Evolutionary conservation across 2,797 vertebrate species (phyloP).

Genomic region (Fringilla coelebs): DNA sequence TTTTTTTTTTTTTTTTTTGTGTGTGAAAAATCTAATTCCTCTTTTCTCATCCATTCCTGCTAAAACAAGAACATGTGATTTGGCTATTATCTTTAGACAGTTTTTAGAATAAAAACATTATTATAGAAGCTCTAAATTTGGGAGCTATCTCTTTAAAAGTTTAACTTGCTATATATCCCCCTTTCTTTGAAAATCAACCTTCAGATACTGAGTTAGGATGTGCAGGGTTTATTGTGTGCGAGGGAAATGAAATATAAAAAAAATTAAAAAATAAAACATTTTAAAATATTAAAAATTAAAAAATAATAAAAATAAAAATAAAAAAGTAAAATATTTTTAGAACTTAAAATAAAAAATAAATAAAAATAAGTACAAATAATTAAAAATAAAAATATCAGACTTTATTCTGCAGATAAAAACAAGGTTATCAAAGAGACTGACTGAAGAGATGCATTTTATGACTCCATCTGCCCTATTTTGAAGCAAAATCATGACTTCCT

Average conservation of each 20-base stretch:
- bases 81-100: neutral
- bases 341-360: no score
- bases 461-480: neutral
- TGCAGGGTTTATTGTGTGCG: neutral
- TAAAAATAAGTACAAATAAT: no score
- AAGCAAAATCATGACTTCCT: neutral
- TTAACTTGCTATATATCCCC: neutral
- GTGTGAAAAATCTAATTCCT: neutral
- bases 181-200: neutral
- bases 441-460: neutral
- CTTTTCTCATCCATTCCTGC: neutral
- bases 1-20: neutral
- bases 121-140: neutral
- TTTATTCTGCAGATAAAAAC: neutral
- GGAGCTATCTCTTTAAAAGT: neutral
- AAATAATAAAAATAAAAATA: no score
- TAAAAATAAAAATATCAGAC: no score
- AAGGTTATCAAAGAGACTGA: neutral
- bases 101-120: neutral
- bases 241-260: neutral
- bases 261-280: neutral
- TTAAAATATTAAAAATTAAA: no score
- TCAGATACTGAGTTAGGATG: neutral
- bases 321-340: no score
- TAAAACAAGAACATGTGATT: neutral